Evolutionary conservation across 1,140 invertebrate species (phyloP).

Genomic region (Diachasmimorpha longicaudata): DNA sequence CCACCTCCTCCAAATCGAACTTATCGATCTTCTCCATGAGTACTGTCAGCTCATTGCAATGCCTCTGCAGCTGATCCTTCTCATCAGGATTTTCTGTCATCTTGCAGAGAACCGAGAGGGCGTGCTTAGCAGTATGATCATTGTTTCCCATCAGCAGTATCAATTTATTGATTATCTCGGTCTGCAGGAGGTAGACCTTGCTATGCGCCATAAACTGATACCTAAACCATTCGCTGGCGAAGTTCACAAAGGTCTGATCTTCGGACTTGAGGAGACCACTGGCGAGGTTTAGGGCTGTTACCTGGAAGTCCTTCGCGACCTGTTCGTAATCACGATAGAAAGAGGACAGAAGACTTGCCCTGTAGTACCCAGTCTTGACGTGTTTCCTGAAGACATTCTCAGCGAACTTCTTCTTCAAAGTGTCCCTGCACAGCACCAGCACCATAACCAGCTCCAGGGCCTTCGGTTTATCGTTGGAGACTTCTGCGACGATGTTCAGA

Average conservation of each 20-base stretch:
- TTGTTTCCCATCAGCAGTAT: conserved; percentile 52
- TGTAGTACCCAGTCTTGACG: conserved; percentile 51
- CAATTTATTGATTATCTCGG: conserved; percentile 51
- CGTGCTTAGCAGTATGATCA: conserved; percentile 52
- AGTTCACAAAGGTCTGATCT: conserved; percentile 45
- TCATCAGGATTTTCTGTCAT: conserved; percentile 46
- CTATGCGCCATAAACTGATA: conserved; percentile 48
- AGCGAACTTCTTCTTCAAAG: conserved; percentile 43
- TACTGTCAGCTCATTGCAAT: conserved; percentile 58
- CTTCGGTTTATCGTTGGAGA: conserved; percentile 40
- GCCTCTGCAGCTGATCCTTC: conserved; percentile 47
- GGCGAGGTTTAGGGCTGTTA: conserved; percentile 42
- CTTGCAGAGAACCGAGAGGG: conserved; percentile 46
- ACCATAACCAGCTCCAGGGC: conserved; percentile 53
- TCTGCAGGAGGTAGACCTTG: conserved; percentile 46
- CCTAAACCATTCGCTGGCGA: conserved; percentile 54
- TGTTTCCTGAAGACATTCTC: conserved; percentile 46
- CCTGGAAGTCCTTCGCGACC: conserved; percentile 48
- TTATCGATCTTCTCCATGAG: conserved; percentile 67
- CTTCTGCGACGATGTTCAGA: conserved; percentile 38
- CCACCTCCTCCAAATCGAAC: conserved; percentile 65
- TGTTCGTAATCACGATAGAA: conserved; percentile 48
- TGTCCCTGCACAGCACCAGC: conserved; percentile 40
- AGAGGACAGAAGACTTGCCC: conserved; percentile 38
- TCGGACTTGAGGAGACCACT: conserved; percentile 49